Conservation (phyloP, 1,140 invertebrate genomes). For the Oryctes rhinoceros region DNA sequence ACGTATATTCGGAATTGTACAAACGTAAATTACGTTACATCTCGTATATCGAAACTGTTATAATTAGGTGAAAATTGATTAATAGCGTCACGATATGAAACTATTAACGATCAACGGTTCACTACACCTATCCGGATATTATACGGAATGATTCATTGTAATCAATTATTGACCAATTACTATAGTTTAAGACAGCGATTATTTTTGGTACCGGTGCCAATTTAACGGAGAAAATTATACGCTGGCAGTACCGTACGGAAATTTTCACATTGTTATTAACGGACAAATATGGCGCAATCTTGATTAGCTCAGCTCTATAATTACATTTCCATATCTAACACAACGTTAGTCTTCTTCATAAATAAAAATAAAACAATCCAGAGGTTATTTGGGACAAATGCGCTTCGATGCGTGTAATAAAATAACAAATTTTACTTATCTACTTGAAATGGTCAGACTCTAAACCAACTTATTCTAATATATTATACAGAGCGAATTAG, state of each 20-base stretch:
- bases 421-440: too few relatives aligned
- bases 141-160: neutral
- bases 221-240: neutral
- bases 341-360: too few relatives aligned
- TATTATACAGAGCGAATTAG: neutral
- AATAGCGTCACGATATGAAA: neutral
- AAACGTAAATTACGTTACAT: neutral
- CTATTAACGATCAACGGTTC: conserved; percentile 12
- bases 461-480: neutral
- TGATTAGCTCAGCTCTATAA: neutral
- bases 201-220: neutral
- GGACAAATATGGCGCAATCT: neutral
- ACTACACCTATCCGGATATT: neutral
- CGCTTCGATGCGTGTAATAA: too few relatives aligned
- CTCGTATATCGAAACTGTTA: neutral
- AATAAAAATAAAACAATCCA: too few relatives aligned
- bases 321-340: neutral
- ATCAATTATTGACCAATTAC: conserved; percentile 15
- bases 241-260: neutral
- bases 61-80: conserved; percentile 22
- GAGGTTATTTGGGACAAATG: too few relatives aligned
- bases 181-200: neutral
- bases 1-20: too few relatives aligned
- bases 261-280: conserved; percentile 2
- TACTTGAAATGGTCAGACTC: too few relatives aligned